phyloP scores from a whole-genome alignment of 2,888 invertebrate species.

The Erebia aethiops region DNA sequence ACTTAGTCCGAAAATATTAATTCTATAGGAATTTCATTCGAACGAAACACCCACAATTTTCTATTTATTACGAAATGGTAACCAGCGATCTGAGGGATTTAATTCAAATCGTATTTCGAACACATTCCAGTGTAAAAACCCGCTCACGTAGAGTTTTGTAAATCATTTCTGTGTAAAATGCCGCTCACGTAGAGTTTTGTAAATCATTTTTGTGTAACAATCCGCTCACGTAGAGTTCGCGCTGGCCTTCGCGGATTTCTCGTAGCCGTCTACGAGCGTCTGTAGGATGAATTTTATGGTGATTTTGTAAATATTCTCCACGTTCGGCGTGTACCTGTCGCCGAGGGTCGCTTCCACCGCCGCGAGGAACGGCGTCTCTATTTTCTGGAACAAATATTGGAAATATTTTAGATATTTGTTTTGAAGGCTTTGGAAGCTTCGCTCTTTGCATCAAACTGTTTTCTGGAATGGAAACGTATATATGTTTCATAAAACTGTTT shows the following conservation, averaged over 20 bases:
- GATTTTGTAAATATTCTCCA: constrained; percentile 94
- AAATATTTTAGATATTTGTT: background rate
- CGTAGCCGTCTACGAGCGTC: constrained; percentile 91
- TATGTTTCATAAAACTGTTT: too few species aligned
- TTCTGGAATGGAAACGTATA: background rate
- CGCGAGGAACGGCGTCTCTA: constrained; percentile 93
- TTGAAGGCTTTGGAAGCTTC: background rate
- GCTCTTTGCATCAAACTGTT: background rate
- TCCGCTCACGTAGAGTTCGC: constrained; percentile 55
- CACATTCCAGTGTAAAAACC: background rate
- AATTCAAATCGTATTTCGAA: constrained; percentile 11
- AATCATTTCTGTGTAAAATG: background rate
- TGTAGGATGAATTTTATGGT: constrained; percentile 95
- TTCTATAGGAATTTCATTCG: background rate
- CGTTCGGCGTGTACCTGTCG: constrained; percentile 94
- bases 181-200: constrained; percentile 53
- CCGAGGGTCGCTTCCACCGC: constrained; percentile 93
- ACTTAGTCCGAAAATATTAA: too few species aligned
- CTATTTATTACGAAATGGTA: constrained; percentile 6
- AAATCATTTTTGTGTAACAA: constrained; percentile 7
- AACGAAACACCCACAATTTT: background rate
- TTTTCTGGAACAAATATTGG: constrained; percentile 86
- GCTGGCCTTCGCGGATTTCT: constrained; percentile 67
- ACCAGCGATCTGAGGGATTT: constrained; percentile 10
- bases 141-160: constrained; percentile 53